Percentiles rank a stretch among this genome's conserved stretches.
These are phyloP conservation scores for Thermophis baileyi DNA, from an alignment of 2,113 vertebrate species.

Conservation along the genomic window DNA sequence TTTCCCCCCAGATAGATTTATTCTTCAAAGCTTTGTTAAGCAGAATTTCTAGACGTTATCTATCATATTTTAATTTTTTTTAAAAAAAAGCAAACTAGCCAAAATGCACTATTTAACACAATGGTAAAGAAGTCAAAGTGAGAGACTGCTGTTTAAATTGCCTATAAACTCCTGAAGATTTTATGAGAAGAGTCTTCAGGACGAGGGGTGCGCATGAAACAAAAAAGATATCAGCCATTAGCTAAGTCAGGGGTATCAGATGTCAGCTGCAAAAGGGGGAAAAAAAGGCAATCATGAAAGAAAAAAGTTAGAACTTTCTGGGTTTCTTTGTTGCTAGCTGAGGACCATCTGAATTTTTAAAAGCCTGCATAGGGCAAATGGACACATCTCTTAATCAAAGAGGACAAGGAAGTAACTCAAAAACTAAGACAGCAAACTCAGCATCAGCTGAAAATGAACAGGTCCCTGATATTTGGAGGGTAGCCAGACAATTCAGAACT, in stretches of 20 bases:
- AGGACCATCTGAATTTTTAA: background rate
- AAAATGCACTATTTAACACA: background rate
- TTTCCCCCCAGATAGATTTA: background rate
- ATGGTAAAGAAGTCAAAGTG: background rate
- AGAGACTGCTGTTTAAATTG: background rate
- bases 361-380: background rate
- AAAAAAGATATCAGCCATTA: background rate
- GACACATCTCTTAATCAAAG: background rate
- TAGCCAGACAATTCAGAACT: background rate
- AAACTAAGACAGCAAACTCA: background rate
- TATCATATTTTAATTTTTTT: no score
- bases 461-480: background rate
- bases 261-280: background rate
- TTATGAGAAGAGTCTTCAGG: background rate
- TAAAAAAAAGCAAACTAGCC: background rate
- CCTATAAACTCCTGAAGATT: background rate
- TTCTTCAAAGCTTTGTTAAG: background rate
- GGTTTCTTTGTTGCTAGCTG: background rate
- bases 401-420: background rate
- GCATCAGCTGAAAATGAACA: background rate
- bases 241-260: background rate
- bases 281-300: background rate
- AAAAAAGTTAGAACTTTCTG: background rate
- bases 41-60: background rate
- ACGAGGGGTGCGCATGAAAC: background rate